These are phyloP conservation scores for Diogma glabrata DNA, from an alignment of 2,888 invertebrate genomes.

Conservation along the genomic window DNA sequence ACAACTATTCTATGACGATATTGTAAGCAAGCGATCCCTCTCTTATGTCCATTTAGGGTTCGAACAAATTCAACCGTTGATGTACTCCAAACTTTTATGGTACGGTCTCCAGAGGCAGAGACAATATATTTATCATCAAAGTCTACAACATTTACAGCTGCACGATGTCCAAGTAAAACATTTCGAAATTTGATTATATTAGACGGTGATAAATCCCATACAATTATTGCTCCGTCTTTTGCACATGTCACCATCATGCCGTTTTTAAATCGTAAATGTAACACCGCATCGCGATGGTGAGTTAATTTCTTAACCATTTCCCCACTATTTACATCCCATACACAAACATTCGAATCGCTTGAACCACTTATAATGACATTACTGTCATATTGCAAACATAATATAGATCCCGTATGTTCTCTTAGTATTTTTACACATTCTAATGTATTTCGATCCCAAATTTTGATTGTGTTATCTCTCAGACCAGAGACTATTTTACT, in stretches of 20 bases:
- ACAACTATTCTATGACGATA: slow-evolving; percentile 96
- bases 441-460: slow-evolving; percentile 92
- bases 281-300: slow-evolving; percentile 98
- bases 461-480: slow-evolving; percentile 98
- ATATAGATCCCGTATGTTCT: slow-evolving; percentile 96
- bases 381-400: slow-evolving; percentile 98
- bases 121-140: slow-evolving; percentile 99
- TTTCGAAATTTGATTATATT: slow-evolving; percentile 90
- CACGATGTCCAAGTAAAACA: slow-evolving; percentile 95
- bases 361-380: slow-evolving; percentile 97
- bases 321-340: slow-evolving; percentile 94
- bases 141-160: slow-evolving; percentile 99
- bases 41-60: slow-evolving; percentile 95
- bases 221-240: slow-evolving; percentile 97
- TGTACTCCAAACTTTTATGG: slow-evolving; percentile 99
- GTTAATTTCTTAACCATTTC: slow-evolving; percentile 97
- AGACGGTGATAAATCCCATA: slow-evolving; percentile 99
- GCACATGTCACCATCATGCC: slow-evolving; percentile 99
- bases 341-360: slow-evolving; percentile 94
- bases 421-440: slow-evolving; percentile 87
- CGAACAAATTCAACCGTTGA: slow-evolving; percentile 97
- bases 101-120: slow-evolving; percentile 96
- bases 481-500: too few species aligned
- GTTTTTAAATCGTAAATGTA: slow-evolving; percentile 95
- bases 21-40: slow-evolving; percentile 98